A percentile compares a stretch with the other conserved stretches of the same genome.
These are phyloP conservation scores for Stylophora pistillata DNA, from an alignment of 64 coral and sea anemone species.

Conservation along the genomic window DNA sequence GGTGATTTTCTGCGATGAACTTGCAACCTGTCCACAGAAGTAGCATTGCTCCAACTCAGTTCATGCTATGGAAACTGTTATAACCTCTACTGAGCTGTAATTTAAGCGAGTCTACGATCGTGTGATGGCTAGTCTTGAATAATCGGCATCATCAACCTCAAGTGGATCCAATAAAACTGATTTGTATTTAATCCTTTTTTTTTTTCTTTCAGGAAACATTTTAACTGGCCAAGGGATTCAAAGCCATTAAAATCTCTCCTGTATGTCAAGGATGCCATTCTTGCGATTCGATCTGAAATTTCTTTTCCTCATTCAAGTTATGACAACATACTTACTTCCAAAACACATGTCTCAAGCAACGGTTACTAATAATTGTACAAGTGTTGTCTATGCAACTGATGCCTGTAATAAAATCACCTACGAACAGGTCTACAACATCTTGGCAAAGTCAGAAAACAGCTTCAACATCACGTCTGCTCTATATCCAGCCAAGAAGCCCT, in stretches of 20 bases:
- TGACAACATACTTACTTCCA: neutral
- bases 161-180: no score
- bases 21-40: no score
- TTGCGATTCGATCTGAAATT: neutral
- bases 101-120: no score
- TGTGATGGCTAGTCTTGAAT: no score
- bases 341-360: neutral
- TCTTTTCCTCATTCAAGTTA: neutral
- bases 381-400: neutral
- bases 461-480: constrained; percentile 13
- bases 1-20: no score
- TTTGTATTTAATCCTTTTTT: neutral
- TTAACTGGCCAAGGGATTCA: neutral
- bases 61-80: no score
- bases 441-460: constrained; percentile 29
- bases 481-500: constrained; percentile 3
- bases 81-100: no score
- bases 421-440: constrained; percentile 19
- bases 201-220: neutral
- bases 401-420: constrained; percentile 4
- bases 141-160: neutral
- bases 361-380: neutral
- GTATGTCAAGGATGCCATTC: neutral
- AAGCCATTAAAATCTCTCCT: neutral
- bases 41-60: no score